Percentiles rank a stretch among this genome's conserved stretches.
These are phyloP conservation scores for Brachionus manjavacas DNA, from an alignment of 1,140 invertebrate genomes.

Conservation along the genomic window DNA sequence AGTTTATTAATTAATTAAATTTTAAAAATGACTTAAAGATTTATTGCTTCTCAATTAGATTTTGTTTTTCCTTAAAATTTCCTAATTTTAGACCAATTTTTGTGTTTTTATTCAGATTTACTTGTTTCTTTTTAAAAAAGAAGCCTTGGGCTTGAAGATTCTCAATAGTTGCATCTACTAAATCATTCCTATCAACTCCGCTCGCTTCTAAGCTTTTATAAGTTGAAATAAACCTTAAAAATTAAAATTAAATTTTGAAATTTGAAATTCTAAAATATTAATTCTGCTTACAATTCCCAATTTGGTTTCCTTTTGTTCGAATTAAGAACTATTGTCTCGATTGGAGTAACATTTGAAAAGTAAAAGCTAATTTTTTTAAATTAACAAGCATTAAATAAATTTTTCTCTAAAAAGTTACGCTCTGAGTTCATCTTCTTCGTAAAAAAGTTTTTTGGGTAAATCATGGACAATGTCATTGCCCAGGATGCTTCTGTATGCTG, in stretches of 20 bases:
- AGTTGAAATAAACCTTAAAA: background rate
- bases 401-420: constrained; percentile 62
- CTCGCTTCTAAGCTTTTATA: background rate
- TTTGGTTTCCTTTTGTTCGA: background rate
- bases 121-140: constrained; percentile 17
- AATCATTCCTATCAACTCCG: background rate
- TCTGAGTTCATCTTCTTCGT: constrained; percentile 75
- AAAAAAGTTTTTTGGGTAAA: constrained; percentile 65
- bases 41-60: background rate
- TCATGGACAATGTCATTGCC: constrained; percentile 58
- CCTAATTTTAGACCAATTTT: background rate
- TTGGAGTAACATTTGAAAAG: constrained; percentile 12
- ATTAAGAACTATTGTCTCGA: constrained; percentile 18
- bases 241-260: background rate
- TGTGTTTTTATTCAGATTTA: background rate
- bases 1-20: background rate
- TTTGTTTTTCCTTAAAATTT: background rate
- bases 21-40: background rate
- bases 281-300: constrained; percentile 30
- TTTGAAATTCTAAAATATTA: background rate
- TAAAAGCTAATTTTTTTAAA: constrained; percentile 1
- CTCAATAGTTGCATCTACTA: constrained; percentile 11
- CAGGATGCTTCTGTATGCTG: constrained; percentile 64
- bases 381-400: background rate
- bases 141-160: background rate